Conservation (phyloP, 2,888 invertebrate species). For the Lymantria monacha region DNA sequence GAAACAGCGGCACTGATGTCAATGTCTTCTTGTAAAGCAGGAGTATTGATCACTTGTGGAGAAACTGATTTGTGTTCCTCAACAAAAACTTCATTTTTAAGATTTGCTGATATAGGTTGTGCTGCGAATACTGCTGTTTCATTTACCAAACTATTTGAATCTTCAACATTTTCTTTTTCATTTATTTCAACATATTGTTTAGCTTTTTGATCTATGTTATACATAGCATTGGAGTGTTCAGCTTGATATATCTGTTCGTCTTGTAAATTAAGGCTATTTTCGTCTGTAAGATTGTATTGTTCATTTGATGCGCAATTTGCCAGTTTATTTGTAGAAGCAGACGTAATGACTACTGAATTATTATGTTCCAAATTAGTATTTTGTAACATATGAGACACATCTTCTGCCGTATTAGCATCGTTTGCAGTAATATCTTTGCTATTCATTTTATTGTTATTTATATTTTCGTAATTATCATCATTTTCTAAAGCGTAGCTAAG, state of each 20-base stretch:
- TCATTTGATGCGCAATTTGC: neutral
- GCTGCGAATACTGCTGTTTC: constrained; percentile 6
- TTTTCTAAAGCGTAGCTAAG: neutral
- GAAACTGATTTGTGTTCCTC: constrained; percentile 24
- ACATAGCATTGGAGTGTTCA: neutral
- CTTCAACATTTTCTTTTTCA: neutral
- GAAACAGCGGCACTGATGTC: constrained; percentile 4
- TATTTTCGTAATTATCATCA: neutral
- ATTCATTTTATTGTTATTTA: neutral
- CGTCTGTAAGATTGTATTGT: constrained; percentile 2
- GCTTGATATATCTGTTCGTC: neutral
- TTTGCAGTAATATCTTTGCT: neutral
- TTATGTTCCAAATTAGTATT: constrained; percentile 15
- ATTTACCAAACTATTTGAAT: neutral
- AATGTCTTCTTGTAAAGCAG: constrained; percentile 21
- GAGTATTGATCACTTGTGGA: constrained; percentile 19
- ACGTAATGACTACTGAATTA: constrained; percentile 2
- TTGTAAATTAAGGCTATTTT: neutral
- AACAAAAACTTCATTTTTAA: constrained; percentile 15
- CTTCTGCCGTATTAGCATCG: constrained; percentile 2
- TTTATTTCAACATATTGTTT: neutral
- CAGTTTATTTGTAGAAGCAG: neutral
- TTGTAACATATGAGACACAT: constrained; percentile 16
- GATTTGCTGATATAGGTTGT: no score
- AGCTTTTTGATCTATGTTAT: neutral